Percentiles rank a stretch among this genome's conserved stretches.
Evolutionary conservation across 2,113 vertebrate genomes (phyloP).

Genomic region (Daubentonia madagascariensis): DNA sequence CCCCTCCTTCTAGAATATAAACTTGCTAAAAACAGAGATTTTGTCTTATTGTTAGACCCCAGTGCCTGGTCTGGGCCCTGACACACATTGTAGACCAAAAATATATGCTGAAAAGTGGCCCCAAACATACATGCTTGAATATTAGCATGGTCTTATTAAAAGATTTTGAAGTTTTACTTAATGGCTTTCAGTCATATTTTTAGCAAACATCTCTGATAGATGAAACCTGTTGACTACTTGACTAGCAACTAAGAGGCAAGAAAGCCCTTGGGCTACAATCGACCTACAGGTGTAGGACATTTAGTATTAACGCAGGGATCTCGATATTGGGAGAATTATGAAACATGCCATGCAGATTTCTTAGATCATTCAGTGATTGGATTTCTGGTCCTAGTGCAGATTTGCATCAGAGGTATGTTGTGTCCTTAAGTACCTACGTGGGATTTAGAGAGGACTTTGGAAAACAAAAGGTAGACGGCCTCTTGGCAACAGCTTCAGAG

Average conservation of each 20-base stretch:
- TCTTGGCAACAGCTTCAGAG: not conserved
- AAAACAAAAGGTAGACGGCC: no score
- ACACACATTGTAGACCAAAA: not conserved
- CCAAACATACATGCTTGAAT: not conserved
- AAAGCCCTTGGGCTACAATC: not conserved
- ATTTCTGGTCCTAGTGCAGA: not conserved
- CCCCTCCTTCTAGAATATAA: not conserved
- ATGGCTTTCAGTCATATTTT: not conserved
- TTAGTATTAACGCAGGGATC: not conserved
- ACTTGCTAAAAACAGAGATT: not conserved
- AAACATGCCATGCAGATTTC: not conserved
- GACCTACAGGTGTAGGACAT: not conserved
- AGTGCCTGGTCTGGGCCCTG: not conserved
- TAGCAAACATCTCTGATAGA: not conserved
- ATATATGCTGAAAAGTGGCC: not conserved
- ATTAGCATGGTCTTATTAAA: not conserved
- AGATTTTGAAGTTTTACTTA: not conserved
- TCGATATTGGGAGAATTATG: not conserved
- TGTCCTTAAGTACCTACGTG: not conserved
- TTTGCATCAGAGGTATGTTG: not conserved
- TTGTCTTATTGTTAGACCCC: not conserved
- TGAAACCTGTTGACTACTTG: not conserved
- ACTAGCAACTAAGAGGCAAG: not conserved
- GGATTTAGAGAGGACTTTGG: not conserved
- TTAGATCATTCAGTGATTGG: not conserved